phyloP scores from a whole-genome alignment of 2,888 invertebrate species.

The Synergus itoensis region DNA sequence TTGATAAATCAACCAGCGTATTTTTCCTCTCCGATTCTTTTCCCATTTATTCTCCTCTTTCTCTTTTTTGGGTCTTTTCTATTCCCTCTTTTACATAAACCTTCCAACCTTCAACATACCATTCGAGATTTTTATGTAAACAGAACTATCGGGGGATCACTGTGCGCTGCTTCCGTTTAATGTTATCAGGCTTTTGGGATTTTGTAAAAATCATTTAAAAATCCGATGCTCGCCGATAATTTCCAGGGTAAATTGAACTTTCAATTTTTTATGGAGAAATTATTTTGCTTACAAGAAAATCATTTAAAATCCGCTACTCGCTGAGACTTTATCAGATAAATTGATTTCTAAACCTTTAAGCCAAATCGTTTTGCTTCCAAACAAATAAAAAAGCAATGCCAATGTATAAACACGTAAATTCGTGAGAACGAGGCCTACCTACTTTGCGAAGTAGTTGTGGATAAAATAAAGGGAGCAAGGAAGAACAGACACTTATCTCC shows the following conservation, averaged over 20 bases:
- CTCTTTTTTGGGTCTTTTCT: slow-evolving; percentile 28
- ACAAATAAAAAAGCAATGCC: not conserved
- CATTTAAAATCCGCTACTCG: no score
- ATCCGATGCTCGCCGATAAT: not conserved
- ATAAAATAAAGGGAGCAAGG: slow-evolving; percentile 9
- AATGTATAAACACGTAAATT: slow-evolving; percentile 1
- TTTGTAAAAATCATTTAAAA: not conserved
- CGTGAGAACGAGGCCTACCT: not conserved
- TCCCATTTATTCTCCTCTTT: slow-evolving; percentile 35
- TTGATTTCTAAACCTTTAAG: no score
- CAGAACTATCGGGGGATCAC: slow-evolving; percentile 2
- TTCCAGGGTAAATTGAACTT: no score
- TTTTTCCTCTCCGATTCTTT: slow-evolving; percentile 40
- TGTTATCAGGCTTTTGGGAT: not conserved
- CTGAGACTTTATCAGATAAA: no score
- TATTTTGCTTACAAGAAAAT: no score
- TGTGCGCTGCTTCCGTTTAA: not conserved
- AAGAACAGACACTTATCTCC: slow-evolving; percentile 21
- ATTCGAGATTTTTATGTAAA: slow-evolving; percentile 34
- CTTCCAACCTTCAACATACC: slow-evolving; percentile 11
- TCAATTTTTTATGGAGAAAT: no score
- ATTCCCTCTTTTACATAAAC: slow-evolving; percentile 23
- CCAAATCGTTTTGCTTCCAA: not conserved
- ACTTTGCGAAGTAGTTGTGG: not conserved
- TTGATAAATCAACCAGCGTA: slow-evolving; percentile 38